A percentile compares a stretch with the other conserved stretches of the same genome.
These are phyloP conservation scores for Latrodectus hesperus DNA, from an alignment of 2,888 invertebrate genomes.

Conservation along the genomic window DNA sequence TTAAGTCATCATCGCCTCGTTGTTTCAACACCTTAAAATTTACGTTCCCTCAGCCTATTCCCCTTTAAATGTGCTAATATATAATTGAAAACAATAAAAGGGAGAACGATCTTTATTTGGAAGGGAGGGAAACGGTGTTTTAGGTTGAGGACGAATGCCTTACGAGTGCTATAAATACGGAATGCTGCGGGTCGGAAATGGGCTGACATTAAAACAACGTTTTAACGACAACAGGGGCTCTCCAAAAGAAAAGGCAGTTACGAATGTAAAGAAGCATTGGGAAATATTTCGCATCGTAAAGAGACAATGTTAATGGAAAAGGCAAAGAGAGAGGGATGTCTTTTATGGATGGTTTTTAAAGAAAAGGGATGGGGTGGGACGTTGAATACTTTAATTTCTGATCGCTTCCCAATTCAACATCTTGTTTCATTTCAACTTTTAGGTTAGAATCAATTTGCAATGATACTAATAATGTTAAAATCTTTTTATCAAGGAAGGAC, in stretches of 20 bases:
- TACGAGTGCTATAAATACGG: slow-evolving; percentile 65
- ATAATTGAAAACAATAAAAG: slow-evolving; percentile 69
- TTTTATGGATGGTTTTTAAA: slow-evolving; percentile 65
- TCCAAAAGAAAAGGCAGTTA: slow-evolving; percentile 29
- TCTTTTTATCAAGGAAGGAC: too few relatives aligned
- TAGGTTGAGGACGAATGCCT: slow-evolving; percentile 40
- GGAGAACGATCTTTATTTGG: slow-evolving; percentile 41
- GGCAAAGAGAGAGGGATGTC: slow-evolving; percentile 64
- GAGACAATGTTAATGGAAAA: slow-evolving; percentile 67
- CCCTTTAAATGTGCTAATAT: slow-evolving; percentile 57
- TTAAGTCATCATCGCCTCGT: slow-evolving; percentile 42
- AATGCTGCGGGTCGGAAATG: slow-evolving; percentile 64
- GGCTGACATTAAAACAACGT: slow-evolving; percentile 64
- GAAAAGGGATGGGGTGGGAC: slow-evolving; percentile 1
- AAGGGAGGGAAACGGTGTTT: slow-evolving; percentile 16
- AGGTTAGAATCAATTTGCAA: too few relatives aligned
- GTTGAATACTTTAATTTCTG: slow-evolving; percentile 9
- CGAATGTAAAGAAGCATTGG: slow-evolving; percentile 68
- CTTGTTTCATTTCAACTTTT: too few relatives aligned
- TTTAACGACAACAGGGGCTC: slow-evolving; percentile 48
- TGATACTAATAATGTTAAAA: too few relatives aligned
- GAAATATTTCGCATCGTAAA: slow-evolving; percentile 64
- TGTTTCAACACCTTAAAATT: slow-evolving; percentile 38
- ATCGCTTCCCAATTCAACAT: slow-evolving; percentile 9
- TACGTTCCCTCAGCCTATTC: slow-evolving; percentile 17